Base-by-base conservation (phyloP, 2,113 vertebrate genomes). In the Leptodactylus fuscus region DNA sequence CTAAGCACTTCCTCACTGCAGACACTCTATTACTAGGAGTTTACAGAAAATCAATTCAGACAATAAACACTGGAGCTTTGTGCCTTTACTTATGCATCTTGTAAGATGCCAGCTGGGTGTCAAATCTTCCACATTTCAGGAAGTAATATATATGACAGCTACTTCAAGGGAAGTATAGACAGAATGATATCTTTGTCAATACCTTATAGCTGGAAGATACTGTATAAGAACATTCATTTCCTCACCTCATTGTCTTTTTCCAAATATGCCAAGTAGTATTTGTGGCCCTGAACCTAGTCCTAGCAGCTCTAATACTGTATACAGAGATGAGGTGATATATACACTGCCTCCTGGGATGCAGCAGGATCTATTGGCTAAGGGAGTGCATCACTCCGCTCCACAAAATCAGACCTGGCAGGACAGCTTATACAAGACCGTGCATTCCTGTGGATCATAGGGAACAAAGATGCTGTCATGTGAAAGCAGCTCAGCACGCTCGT, bases 31-130 rank as follows among this genome's bases (percentile, higher is more conserved):
- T 77, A 55, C 48, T 53, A 51, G 49, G 75, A 53, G 49, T 32
- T 10, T 51, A 53, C 18, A 77, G 48, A 77, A 76, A 77, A 77
- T 55, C 48, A 77, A 34, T 55, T 77, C 29, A 34, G 8, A 32
- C 75, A 77, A 77, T 34, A 77, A 29, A 76, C 46, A 18, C 38
- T 73, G 38, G 38, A 73, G 70, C 36, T 73, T 73, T 73, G 38
- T 41, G 38, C 46, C n/a, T 70, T 70, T 38, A 16, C 20, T 70
- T 70, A 70, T 70, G 67, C 67, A 70, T 38, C 67, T 44, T 73
- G 38, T 73, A 24, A 46, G 22, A 73, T 41, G 70, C 70, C 38
- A 46, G 38, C 38, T 5, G 70, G 65, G 38, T 73, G 70, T 73
- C 36, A 73, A 24, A 24, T 44, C 16, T 3, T 48, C 41, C 36